Evolutionary conservation across 37 sponge, comb jelly and placozoan species (phyloP), one percentile per base, ranked within the genome.

Genomic region (Oopsacas minuta): DNA sequence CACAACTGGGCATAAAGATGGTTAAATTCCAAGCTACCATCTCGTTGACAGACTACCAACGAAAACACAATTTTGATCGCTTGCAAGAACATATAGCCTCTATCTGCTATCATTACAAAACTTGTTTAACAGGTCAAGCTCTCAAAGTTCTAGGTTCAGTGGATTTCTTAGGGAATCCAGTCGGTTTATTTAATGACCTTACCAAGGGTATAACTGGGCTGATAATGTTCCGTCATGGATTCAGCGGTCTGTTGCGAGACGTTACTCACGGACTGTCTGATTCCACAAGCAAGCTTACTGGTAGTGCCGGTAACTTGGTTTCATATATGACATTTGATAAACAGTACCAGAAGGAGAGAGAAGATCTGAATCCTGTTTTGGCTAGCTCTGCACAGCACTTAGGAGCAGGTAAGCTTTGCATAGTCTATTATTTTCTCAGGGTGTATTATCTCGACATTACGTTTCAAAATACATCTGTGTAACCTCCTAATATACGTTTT

Each of bases 181-280:
- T 93, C 15, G 97, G 97, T 0, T 86, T 97, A 39, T 35, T 93
- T 35, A 89, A 53, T 75, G 97, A 97, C 85, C 84, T 94, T 23
- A 85, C 90, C 28, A 90, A 93, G 20, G 97, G 93, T 23, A 85
- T 97, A 28, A 81, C 89, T 34, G 94, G 91, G 15, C 75, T 94
- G 51, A 84, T 96, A 36, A 52, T 90, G 3, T 46, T 39, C 10
- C 52, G 81, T 36, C 92, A 86, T 0, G 94, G 94, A 82, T 88
- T 97, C 17, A 37, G 88, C 39, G 95, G 97, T 0, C 81, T 94
- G 38, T 88, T 94, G 8, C 38, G 89, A 53, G 90, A 94, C 82
- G 91, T 97, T 0, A 83, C 97, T 53, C 97, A 97, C 82, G 97
- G 97, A 7, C 83, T 97, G 61, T 85, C 87, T 35, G 95, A 97